These are phyloP conservation scores for Polyploca ridens DNA, from an alignment of 2,888 invertebrate species.

Conservation along the genomic window DNA sequence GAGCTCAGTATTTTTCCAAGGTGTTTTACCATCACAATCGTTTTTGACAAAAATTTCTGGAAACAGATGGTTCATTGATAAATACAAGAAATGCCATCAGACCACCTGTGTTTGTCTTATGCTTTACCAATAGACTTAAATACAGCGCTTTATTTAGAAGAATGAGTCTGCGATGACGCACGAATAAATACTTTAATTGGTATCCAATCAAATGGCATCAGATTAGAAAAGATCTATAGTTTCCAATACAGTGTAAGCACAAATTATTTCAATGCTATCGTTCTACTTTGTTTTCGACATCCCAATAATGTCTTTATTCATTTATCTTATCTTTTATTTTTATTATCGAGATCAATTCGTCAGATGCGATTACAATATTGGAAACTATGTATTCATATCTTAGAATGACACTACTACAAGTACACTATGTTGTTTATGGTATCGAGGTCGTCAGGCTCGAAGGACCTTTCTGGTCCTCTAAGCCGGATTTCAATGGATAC, in stretches of 20 bases:
- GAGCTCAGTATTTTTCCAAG: not conserved
- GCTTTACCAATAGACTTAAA: slow-evolving; percentile 6
- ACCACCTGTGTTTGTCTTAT: slow-evolving; percentile 9
- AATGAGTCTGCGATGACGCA: slow-evolving; percentile 11
- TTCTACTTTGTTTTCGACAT: slow-evolving; percentile 5
- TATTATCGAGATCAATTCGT: slow-evolving; percentile 18
- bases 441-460: not conserved
- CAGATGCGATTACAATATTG: slow-evolving; percentile 24
- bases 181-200: not conserved
- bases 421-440: slow-evolving; percentile 1
- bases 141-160: slow-evolving; percentile 1
- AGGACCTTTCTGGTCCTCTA: not conserved
- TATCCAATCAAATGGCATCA: not conserved
- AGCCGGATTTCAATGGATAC: not conserved
- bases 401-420: slow-evolving; percentile 9
- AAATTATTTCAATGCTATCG: not conserved
- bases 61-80: not conserved
- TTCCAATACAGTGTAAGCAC: not conserved
- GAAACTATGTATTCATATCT: slow-evolving; percentile 15
- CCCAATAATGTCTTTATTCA: not conserved
- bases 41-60: not conserved
- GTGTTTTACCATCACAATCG: not conserved
- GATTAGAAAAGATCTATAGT: not conserved
- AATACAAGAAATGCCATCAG: slow-evolving; percentile 6
- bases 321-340: slow-evolving; percentile 25